Conservation (phyloP, 2,888 invertebrate genomes). For the Andrena bicolor region DNA sequence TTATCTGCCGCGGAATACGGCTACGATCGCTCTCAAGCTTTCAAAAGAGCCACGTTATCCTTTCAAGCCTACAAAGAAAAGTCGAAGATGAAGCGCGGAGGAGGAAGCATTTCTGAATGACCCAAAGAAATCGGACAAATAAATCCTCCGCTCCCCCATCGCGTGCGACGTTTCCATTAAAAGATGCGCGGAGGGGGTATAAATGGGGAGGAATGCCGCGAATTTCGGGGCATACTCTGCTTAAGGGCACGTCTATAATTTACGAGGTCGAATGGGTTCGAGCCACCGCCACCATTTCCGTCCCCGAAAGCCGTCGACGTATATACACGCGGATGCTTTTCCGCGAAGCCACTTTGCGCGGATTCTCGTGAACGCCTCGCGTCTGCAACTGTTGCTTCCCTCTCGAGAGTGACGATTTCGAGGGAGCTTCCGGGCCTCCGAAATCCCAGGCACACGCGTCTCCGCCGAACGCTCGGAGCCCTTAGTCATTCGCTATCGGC, state of each 20-base stretch:
- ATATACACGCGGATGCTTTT: slow-evolving; percentile 41
- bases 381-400: slow-evolving; percentile 54
- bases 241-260: slow-evolving; percentile 78
- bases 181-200: not conserved
- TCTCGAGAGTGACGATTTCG: slow-evolving; percentile 23
- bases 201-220: slow-evolving; percentile 5
- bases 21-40: no score
- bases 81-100: not conserved
- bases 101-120: not conserved
- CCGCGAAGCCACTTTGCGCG: slow-evolving; percentile 27
- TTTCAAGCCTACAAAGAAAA: not conserved
- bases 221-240: slow-evolving; percentile 70
- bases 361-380: slow-evolving; percentile 25
- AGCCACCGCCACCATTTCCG: slow-evolving; percentile 22
- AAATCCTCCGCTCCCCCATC: slow-evolving; percentile 1
- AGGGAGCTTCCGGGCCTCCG: not conserved
- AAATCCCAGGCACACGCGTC: not conserved
- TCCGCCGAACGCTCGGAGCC: not conserved
- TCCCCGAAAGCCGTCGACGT: slow-evolving; percentile 4
- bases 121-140: not conserved
- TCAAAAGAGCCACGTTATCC: no score
- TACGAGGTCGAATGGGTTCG: slow-evolving; percentile 69
- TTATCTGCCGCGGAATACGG: no score
- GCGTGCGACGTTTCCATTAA: slow-evolving; percentile 21
- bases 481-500: not conserved